Percentiles rank a stretch among this genome's conserved stretches.
These are phyloP conservation scores for Portunus trituberculatus DNA, from an alignment of 1,140 invertebrate species.

Conservation along the genomic window DNA sequence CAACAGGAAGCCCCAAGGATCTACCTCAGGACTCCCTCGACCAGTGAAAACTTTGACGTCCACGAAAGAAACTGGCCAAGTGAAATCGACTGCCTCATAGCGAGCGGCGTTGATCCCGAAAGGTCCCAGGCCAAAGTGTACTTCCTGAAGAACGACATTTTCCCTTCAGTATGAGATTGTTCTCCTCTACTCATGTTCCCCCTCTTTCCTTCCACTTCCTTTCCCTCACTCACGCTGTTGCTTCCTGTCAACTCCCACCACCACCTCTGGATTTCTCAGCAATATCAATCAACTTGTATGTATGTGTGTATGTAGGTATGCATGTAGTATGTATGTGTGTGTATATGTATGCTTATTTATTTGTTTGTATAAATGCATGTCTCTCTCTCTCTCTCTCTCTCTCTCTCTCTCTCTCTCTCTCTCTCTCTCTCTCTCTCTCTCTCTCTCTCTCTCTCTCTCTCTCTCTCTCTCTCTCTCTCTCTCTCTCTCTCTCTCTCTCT, in stretches of 20 bases:
- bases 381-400: too few relatives aligned
- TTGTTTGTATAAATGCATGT: not conserved
- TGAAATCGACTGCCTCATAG: not conserved
- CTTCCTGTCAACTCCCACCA: too few relatives aligned
- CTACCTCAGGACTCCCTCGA: slow-evolving; percentile 14
- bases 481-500: too few relatives aligned
- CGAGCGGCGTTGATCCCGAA: not conserved
- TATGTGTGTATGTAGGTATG: slow-evolving; percentile 31
- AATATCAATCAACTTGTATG: not conserved
- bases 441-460: too few relatives aligned
- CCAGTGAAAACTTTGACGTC: not conserved
- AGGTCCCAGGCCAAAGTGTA: not conserved
- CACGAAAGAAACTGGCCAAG: not conserved
- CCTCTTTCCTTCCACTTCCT: too few relatives aligned
- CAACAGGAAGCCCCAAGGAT: slow-evolving; percentile 5
- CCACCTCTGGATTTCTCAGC: too few relatives aligned
- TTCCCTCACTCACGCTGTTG: too few relatives aligned
- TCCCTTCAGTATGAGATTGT: too few relatives aligned
- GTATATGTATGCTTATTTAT: slow-evolving; percentile 12
- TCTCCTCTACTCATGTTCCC: too few relatives aligned
- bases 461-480: too few relatives aligned
- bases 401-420: too few relatives aligned
- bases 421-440: too few relatives aligned
- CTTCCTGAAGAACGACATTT: not conserved
- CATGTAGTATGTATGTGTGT: slow-evolving; percentile 39